Percentiles rank a stretch among this genome's conserved stretches.
Conservation (phyloP, 1,140 invertebrate genomes). For the Oedothorax gibbosus region DNA sequence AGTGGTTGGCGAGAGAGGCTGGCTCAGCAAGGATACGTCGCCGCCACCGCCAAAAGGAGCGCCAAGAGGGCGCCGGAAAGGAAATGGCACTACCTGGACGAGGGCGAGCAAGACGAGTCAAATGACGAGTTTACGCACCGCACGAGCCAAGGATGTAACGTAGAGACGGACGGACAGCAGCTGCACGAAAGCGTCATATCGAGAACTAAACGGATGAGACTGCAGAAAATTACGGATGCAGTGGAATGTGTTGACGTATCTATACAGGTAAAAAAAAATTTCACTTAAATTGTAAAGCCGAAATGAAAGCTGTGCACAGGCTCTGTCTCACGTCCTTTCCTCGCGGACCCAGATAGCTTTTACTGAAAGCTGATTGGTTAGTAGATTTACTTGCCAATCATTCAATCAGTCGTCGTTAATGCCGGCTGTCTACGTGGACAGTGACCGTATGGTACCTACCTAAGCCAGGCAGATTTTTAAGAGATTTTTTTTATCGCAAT, state of each 20-base stretch:
- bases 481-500: no score
- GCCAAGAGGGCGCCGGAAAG: not conserved
- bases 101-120: slow-evolving; percentile 8
- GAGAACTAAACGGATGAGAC: slow-evolving; percentile 19
- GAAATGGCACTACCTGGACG: slow-evolving; percentile 37
- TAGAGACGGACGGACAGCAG: not conserved
- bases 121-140: not conserved
- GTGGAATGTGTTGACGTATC: not conserved
- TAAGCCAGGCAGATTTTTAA: no score
- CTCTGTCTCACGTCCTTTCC: no score
- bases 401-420: no score
- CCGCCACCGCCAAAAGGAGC: not conserved
- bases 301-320: no score
- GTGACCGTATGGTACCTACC: no score
- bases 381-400: no score
- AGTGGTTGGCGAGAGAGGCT: slow-evolving; percentile 24
- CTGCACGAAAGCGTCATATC: slow-evolving; percentile 34
- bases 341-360: no score
- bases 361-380: no score
- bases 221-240: not conserved
- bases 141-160: slow-evolving; percentile 10
- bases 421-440: no score
- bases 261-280: slow-evolving; percentile 1
- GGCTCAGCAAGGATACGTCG: slow-evolving; percentile 30
- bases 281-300: no score